phyloP scores from a whole-genome alignment of 2,797 vertebrate species.

The Clarias pachynema region DNA sequence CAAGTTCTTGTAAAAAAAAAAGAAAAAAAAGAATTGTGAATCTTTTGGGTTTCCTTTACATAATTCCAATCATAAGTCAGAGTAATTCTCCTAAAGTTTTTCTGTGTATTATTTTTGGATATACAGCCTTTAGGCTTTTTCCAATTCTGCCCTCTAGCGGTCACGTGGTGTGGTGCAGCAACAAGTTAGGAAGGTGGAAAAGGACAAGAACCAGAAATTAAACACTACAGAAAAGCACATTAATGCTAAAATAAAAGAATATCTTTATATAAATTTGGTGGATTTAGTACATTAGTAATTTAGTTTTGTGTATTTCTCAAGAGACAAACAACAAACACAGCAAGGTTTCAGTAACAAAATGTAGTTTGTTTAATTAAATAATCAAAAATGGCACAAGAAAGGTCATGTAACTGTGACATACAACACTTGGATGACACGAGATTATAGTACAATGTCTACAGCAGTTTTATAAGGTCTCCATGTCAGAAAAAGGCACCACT shows the following conservation, averaged over 20 bases:
- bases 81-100: neutral
- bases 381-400: slow-evolving; percentile 61
- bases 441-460: slow-evolving; percentile 60
- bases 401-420: slow-evolving; percentile 60
- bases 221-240: neutral
- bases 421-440: slow-evolving; percentile 59
- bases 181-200: neutral
- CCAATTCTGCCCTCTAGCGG: slow-evolving; percentile 5
- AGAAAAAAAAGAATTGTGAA: neutral
- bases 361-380: slow-evolving; percentile 64
- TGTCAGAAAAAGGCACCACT: slow-evolving; percentile 53
- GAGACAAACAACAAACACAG: neutral
- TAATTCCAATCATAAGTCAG: neutral
- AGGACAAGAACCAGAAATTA: neutral
- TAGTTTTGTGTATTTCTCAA: neutral
- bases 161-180: neutral
- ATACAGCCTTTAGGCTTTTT: neutral
- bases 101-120: neutral
- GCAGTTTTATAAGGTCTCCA: slow-evolving; percentile 59
- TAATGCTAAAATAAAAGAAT: neutral
- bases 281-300: neutral
- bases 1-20: neutral
- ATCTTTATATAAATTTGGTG: neutral
- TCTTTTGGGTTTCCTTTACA: neutral
- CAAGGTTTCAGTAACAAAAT: slow-evolving; percentile 57